Evolutionary conservation across 2,797 vertebrate genomes (phyloP).

Genomic region (Emydoidea blandingii): DNA sequence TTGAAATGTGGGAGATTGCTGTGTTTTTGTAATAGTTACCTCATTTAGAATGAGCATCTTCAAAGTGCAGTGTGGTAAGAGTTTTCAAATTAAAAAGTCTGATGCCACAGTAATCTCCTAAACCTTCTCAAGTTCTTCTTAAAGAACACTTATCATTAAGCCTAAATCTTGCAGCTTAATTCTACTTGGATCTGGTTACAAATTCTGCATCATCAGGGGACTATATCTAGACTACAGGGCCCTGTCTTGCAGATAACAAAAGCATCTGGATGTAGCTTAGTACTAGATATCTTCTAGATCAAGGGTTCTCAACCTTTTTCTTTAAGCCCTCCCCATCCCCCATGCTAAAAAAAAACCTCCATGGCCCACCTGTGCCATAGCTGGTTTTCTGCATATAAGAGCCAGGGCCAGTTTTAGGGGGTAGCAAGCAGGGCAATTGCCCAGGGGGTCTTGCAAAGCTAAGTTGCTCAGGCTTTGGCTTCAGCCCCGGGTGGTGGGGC

Average conservation of each 20-base stretch:
- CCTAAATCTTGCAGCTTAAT: not conserved
- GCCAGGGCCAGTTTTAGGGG: too few species aligned
- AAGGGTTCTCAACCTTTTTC: too few species aligned
- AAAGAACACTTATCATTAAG: not conserved
- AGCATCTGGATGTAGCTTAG: not conserved
- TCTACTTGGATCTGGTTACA: not conserved
- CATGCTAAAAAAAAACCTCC: too few species aligned
- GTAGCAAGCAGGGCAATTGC: too few species aligned
- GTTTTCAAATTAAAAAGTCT: conserved; percentile 1
- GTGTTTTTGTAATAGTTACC: not conserved
- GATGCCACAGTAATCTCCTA: not conserved
- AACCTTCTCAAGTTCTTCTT: not conserved
- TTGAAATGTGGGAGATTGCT: not conserved
- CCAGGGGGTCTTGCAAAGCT: too few species aligned
- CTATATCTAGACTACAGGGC: not conserved
- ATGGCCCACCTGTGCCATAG: too few species aligned
- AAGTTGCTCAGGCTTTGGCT: too few species aligned
- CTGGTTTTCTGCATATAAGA: too few species aligned
- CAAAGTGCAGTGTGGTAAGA: not conserved
- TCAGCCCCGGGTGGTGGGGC: too few species aligned
- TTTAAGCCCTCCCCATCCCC: fast-evolving
- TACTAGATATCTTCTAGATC: not conserved
- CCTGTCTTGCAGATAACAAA: not conserved
- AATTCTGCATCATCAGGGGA: not conserved
- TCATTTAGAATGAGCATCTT: not conserved